These are phyloP conservation scores for Microdon myrmicae DNA, from an alignment of 2,888 invertebrate genomes.

Conservation along the genomic window DNA sequence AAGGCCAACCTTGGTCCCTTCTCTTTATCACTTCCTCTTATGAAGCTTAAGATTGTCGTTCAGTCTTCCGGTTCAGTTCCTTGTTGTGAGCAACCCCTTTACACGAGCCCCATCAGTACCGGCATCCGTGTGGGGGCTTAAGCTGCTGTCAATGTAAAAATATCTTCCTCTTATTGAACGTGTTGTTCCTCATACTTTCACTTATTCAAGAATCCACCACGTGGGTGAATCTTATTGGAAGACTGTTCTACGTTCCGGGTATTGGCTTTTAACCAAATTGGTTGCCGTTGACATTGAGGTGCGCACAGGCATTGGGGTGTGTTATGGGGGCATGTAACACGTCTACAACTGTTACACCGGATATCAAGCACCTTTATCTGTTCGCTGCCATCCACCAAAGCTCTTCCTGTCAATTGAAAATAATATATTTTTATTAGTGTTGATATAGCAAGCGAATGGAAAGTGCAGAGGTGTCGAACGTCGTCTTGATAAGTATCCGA, in stretches of 20 bases:
- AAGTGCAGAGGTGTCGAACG: slow-evolving; percentile 5
- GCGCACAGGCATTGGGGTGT: neutral
- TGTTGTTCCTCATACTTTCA: slow-evolving; percentile 23
- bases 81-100: too few species aligned
- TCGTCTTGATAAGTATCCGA: slow-evolving; percentile 33
- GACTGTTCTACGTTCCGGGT: slow-evolving; percentile 11
- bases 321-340: neutral
- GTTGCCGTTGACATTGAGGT: slow-evolving; percentile 36
- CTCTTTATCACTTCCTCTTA: too few species aligned
- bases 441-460: slow-evolving; percentile 22
- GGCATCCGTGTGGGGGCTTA: too few species aligned
- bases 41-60: too few species aligned
- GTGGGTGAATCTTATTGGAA: slow-evolving; percentile 35
- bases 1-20: too few species aligned
- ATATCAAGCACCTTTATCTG: slow-evolving; percentile 38
- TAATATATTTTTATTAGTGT: slow-evolving; percentile 50
- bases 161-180: slow-evolving; percentile 19
- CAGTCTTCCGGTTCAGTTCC: too few species aligned
- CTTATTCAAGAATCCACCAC: slow-evolving; percentile 35
- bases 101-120: too few species aligned
- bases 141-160: slow-evolving; percentile 35
- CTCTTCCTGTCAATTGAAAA: slow-evolving; percentile 42
- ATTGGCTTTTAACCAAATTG: slow-evolving; percentile 51
- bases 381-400: slow-evolving; percentile 20
- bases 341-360: slow-evolving; percentile 19